Evolutionary conservation across 2,888 invertebrate genomes (phyloP).

Genomic region (Cheilosia impressa): DNA sequence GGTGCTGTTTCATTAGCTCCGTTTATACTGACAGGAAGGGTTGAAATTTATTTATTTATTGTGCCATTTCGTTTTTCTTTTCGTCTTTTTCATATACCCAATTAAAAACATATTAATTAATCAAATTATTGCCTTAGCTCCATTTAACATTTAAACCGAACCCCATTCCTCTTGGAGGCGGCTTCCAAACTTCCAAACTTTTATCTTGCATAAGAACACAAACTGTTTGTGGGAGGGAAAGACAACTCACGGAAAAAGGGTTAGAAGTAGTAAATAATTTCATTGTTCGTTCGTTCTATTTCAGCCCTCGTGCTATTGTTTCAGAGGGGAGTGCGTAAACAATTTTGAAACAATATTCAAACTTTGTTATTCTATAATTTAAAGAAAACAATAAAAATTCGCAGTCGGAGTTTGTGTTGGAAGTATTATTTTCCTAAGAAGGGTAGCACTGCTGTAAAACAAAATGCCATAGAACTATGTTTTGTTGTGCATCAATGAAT

Average conservation of each 20-base stretch:
- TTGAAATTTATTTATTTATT: slow-evolving; percentile 64
- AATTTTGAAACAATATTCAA: slow-evolving; percentile 74
- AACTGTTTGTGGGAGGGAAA: slow-evolving; percentile 5
- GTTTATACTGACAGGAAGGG: slow-evolving; percentile 31
- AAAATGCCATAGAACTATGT: slow-evolving; percentile 4
- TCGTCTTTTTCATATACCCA: slow-evolving; percentile 43
- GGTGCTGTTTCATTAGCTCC: slow-evolving; percentile 15
- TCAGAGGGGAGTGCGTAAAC: slow-evolving; percentile 57
- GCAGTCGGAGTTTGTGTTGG: slow-evolving; percentile 40
- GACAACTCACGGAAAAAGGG: slow-evolving; percentile 15
- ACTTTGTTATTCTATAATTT: slow-evolving; percentile 75
- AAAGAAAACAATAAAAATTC: slow-evolving; percentile 67
- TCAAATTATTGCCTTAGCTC: slow-evolving; percentile 72
- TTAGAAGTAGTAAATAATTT: slow-evolving; percentile 58
- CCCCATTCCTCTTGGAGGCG: background rate
- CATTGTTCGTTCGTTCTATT: slow-evolving; percentile 40
- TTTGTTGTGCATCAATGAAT: slow-evolving; percentile 50
- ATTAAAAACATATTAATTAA: slow-evolving; percentile 71
- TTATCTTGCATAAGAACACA: slow-evolving; percentile 12
- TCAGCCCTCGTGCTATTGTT: slow-evolving; percentile 56
- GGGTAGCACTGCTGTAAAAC: slow-evolving; percentile 25
- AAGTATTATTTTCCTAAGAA: slow-evolving; percentile 44
- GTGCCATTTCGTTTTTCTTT: slow-evolving; percentile 18
- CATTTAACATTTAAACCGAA: slow-evolving; percentile 64
- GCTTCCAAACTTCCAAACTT: slow-evolving; percentile 20